Evolutionary conservation across 1,140 invertebrate genomes (phyloP), one percentile per base, ranked within the genome.

Genomic region (Dendrolimus kikuchii): DNA sequence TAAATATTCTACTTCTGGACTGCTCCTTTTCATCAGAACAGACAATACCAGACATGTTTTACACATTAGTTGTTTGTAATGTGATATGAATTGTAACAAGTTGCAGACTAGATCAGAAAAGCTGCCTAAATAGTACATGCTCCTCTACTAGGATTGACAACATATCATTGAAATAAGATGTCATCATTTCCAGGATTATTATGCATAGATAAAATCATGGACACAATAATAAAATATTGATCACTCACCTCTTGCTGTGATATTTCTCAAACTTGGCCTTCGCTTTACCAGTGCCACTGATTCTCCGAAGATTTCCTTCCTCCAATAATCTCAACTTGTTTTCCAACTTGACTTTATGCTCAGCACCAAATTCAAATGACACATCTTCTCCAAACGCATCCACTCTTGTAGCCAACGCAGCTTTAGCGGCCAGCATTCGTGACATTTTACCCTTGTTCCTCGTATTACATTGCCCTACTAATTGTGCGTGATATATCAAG

Each of bases 391-490:
- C 96, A 8, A 99, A 91, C 4, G 98, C 98, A 88, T 99, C 99
- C 1, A 99, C 94, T 66, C 99, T 91, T 2, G 95, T 96, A 0
- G 97, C 96, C 6, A 99, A 81, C 0, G 98, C 90, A 2, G 97
- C 93, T 83, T 99, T 99, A 0, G 98, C 96, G 9, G 98, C 98
- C 59, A 99, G 88, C 92, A 99, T 99, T 72, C 99, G 89, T 0
- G 98, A 98, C 88, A 98, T 96, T 90, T 98, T 93, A 0, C 90
- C 98, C 80, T 99, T 99, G 57, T 96, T 93, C 77, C 96, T 96
- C 0, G 91, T 90, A 62, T 92, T 94, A 4, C 93, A 91, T 76
- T 98, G 95, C 4, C 95, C 96, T 38, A 99, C 93, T 5, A 99
- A 81, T 64, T 96, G 93, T 0, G 98, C 95, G 81, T 99, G 98